These are phyloP conservation scores for Oreochromis aureus DNA, from an alignment of 2,113 vertebrate genomes.

Conservation along the genomic window DNA sequence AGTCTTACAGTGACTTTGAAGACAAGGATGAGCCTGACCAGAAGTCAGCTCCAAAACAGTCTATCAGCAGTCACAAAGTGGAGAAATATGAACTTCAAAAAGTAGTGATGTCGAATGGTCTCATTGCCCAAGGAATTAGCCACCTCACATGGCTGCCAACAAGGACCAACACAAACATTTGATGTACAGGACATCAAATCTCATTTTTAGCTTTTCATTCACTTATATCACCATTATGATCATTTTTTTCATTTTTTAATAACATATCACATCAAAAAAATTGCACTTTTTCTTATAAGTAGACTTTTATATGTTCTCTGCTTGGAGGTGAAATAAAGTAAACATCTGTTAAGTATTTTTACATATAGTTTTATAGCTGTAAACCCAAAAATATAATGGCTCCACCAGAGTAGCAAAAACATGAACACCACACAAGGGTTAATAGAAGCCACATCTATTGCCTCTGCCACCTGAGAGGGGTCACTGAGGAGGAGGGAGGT, in stretches of 20 bases:
- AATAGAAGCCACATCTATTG: slow-evolving; percentile 62
- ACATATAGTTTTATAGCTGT: not conserved
- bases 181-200: not conserved
- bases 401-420: not conserved
- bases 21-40: not conserved
- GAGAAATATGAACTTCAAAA: not conserved
- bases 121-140: not conserved
- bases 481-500: slow-evolving; percentile 22
- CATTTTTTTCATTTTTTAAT: not conserved
- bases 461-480: slow-evolving; percentile 45
- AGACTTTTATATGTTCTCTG: not conserved
- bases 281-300: not conserved
- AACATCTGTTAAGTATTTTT: not conserved
- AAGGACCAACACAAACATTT: not conserved
- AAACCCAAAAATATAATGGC: not conserved
- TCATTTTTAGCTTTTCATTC: not conserved
- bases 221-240: not conserved
- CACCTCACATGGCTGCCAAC: not conserved
- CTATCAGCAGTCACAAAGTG: not conserved
- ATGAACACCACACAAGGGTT: not conserved
- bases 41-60: not conserved
- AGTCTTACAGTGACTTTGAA: not conserved
- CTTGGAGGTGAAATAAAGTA: not conserved
- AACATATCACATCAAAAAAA: not conserved
- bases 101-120: not conserved